Base-by-base conservation (phyloP, 2,113 vertebrate genomes). In the Colinus virginianus region DNA sequence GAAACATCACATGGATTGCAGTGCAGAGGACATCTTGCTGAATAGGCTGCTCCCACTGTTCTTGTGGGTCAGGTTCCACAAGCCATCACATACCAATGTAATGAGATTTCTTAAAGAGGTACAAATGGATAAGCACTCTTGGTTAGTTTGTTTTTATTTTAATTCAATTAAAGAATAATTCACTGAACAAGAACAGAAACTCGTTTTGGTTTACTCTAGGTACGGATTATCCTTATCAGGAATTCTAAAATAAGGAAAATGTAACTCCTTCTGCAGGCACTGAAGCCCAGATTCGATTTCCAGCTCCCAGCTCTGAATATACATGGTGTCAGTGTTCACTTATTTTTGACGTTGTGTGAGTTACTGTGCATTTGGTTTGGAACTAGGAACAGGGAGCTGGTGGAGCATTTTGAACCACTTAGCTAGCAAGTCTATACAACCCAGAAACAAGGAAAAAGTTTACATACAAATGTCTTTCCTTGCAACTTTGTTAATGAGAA, bases 131-230 rank as follows among this genome's bases (percentile, higher is more conserved):
- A 86, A 87, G 84, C 81, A 76, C 70, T 8, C 48, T 77, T 7
- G 5, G 23, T 42, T 16, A 9, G 3, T 34, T 79, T 90, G 22
- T 46, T 89, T 46, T 59, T 76, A 68, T 66, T 92, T 85, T 85
- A 91, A 91, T 67, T 71, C 26, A 88, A 80, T 95, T 95, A 75
- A 85, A 51, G 59, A 92, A 71, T 90, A 94, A 89, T 82, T 61
- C 68, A 53, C 69, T 71, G 61, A 87, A 68, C 30, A 83, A 81
- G 82, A 92, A 78, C n/a, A 21, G 90, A 85, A 93, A 61, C 46
- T 78, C 12, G 0, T 45, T 68, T 86, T 81, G 53, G 1, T 72
- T 28, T 72, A 58, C 72, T 67, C 25, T 64, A 84, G 68, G 25
- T 78, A 76, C 34, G 77, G 49, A 72, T 88, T 81, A 78, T 81